These are phyloP conservation scores for Athetis lepigone DNA, from an alignment of 2,888 invertebrate genomes.

Conservation along the genomic window DNA sequence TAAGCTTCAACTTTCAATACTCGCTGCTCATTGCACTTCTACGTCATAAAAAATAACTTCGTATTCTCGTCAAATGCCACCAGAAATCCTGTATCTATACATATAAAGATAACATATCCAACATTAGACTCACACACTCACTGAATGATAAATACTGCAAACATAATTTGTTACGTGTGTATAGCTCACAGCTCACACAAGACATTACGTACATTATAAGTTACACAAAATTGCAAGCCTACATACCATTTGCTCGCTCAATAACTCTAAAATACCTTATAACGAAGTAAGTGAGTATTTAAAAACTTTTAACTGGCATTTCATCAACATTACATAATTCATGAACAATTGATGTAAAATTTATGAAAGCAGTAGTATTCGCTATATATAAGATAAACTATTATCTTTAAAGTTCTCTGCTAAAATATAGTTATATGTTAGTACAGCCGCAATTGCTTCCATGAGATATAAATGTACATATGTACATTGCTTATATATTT, in stretches of 20 bases:
- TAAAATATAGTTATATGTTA: conserved; percentile 25
- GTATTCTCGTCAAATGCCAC: too few relatives aligned
- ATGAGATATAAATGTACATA: conserved; percentile 38
- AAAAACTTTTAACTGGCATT: conserved; percentile 11
- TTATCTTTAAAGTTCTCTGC: conserved; percentile 17
- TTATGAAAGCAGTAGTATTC: conserved; percentile 13
- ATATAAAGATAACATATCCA: too few relatives aligned
- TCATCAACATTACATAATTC: conserved; percentile 18
- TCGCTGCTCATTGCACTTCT: too few relatives aligned
- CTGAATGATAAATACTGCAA: neutral
- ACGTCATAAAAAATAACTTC: too few relatives aligned
- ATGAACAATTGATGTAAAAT: conserved; percentile 9
- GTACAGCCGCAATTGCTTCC: conserved; percentile 39
- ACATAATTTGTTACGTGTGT: neutral
- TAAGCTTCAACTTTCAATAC: too few relatives aligned
- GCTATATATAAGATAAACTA: conserved; percentile 20
- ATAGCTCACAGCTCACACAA: too few relatives aligned
- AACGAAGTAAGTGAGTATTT: conserved; percentile 6
- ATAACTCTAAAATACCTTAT: conserved; percentile 4
- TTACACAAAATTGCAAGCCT: neutral
- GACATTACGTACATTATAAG: too few relatives aligned
- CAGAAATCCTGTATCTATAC: too few relatives aligned
- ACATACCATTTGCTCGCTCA: neutral
- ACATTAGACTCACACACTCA: neutral
- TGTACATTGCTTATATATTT: conserved; percentile 18